These are phyloP conservation scores for Penaeus monodon DNA, from an alignment of 2,888 invertebrate genomes.

Conservation along the genomic window DNA sequence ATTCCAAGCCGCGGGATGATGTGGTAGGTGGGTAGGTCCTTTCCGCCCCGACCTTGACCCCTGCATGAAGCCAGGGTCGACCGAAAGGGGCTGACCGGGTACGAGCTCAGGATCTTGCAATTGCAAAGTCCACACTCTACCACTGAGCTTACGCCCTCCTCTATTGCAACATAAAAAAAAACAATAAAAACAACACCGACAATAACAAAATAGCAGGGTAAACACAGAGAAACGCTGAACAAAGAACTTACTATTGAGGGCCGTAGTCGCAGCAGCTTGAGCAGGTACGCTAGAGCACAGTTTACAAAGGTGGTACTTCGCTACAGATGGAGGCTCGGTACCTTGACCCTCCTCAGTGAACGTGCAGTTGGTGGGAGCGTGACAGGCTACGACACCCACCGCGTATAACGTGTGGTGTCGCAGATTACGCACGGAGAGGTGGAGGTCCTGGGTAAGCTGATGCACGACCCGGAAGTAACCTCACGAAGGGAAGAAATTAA, in stretches of 20 bases:
- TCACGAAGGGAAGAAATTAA: not conserved
- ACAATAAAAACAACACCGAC: too few relatives aligned
- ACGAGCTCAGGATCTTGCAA: too few relatives aligned
- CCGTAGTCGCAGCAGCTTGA: not conserved
- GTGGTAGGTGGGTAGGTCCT: too few relatives aligned
- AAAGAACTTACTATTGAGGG: slow-evolving; percentile 7
- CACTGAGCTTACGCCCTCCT: too few relatives aligned
- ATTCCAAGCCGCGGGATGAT: too few relatives aligned
- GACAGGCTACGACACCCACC: slow-evolving; percentile 83
- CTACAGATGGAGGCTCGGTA: not conserved
- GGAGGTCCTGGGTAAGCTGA: slow-evolving; percentile 66
- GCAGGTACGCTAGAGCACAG: slow-evolving; percentile 33
- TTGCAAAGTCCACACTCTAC: too few relatives aligned
- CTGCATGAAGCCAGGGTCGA: too few relatives aligned
- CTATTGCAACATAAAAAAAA: too few relatives aligned
- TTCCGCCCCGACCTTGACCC: too few relatives aligned
- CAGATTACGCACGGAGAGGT: slow-evolving; percentile 76
- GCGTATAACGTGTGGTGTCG: slow-evolving; percentile 85
- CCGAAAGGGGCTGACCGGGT: too few relatives aligned
- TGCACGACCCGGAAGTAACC: slow-evolving; percentile 9
- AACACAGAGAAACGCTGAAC: too few relatives aligned
- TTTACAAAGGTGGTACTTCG: slow-evolving; percentile 1
- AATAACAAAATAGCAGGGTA: too few relatives aligned
- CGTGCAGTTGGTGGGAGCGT: slow-evolving; percentile 8
- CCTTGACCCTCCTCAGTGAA: not conserved